These are phyloP conservation scores for Bathybates hornii DNA, from an alignment of 2,113 vertebrate genomes.

Conservation along the genomic window DNA sequence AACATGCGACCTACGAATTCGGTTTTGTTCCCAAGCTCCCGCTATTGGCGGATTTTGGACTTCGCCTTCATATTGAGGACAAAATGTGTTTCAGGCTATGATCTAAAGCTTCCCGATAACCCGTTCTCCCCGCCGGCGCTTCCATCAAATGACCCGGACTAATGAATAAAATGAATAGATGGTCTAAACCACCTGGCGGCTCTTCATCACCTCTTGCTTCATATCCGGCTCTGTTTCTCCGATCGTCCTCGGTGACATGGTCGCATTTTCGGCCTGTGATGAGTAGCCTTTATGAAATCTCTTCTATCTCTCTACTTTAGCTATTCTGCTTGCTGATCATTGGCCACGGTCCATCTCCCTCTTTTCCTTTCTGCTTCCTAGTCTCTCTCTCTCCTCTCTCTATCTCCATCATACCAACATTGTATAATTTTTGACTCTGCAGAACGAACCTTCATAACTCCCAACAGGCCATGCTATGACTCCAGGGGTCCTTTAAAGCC, in stretches of 20 bases:
- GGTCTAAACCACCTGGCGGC: slow-evolving; percentile 22
- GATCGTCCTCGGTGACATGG: slow-evolving; percentile 11
- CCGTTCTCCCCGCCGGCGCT: not conserved
- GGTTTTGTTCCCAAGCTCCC: not conserved
- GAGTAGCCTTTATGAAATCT: slow-evolving; percentile 3
- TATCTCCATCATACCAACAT: not conserved
- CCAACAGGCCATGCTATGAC: not conserved
- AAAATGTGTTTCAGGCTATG: not conserved
- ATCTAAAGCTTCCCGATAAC: not conserved
- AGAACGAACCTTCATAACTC: not conserved
- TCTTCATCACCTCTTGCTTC: slow-evolving; percentile 5
- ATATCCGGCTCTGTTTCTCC: not conserved
- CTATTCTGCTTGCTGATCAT: slow-evolving; percentile 22
- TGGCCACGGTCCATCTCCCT: slow-evolving; percentile 29
- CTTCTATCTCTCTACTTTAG: slow-evolving; percentile 21
- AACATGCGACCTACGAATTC: slow-evolving; percentile 13
- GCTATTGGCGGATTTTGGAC: not conserved
- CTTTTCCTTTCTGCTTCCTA: not conserved
- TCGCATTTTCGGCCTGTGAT: not conserved
- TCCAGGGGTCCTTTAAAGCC: not conserved
- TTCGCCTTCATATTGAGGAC: not conserved
- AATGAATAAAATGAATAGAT: not conserved
- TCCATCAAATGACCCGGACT: not conserved
- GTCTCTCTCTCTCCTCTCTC: not conserved
- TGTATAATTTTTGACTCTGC: slow-evolving; percentile 2